Evolutionary conservation across 2,113 vertebrate species (phyloP), one percentile per base, ranked within the genome.

Genomic region (Oryzias javanicus): DNA sequence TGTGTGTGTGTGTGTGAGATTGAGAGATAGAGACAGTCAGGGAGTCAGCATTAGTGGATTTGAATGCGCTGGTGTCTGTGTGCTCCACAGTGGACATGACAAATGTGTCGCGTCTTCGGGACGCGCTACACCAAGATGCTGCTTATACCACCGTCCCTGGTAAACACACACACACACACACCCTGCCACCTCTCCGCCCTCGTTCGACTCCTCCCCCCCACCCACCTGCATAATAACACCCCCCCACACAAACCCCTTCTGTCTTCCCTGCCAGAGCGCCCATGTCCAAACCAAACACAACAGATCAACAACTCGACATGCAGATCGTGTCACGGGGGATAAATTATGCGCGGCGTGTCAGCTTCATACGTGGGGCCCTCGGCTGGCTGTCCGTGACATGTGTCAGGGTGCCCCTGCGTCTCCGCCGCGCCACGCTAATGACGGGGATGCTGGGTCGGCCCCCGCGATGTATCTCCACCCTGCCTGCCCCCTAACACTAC

Each of bases 281-380:
- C 78, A 75, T 88, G 89, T 89, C 89, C 86, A 86, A 86, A 88
- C 81, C 87, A 83, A 84, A 84, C 82, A 87, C 87, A 84, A 88
- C 86, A 88, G 86, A 91, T 89, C 89, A 89, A 88, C 85, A 88
- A 86, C 86, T 84, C 83, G 72, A 85, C 89, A 90, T 91, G 90
- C 90, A 90, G 87, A 92, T 91, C 86, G 80, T 86, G 88, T 90
- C 90, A 89, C 70, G 12, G 76, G 22, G 25, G 90, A 82, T 91
- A 91, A 92, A 91, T 92, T 90, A 92, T 92, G 89, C 89, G 81
- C 80, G 59, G 79, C 72, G 67, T 92, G 91, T 92, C 91, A 91
- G 80, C 79, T 82, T 89, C 88, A 89, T 83, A 86, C 84, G 80
- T 83, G 85, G 25, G 80, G 84, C 77, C 78, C 81, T 86, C 55